Base-by-base conservation (phyloP, 1,140 invertebrate genomes). In the Mya arenaria region DNA sequence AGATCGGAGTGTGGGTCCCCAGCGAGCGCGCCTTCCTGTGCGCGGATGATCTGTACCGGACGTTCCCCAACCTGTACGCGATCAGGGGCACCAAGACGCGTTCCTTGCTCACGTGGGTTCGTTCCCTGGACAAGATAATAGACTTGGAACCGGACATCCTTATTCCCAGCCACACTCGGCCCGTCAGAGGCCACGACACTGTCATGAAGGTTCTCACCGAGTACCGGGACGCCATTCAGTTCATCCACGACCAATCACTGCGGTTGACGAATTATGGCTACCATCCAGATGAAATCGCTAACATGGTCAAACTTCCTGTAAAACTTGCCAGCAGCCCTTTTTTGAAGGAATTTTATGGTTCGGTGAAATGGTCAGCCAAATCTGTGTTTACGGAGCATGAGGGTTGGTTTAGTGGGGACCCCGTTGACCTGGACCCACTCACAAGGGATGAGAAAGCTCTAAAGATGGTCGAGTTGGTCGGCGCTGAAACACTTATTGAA, bases 61-160 rank as follows among this genome's bases (percentile, higher is more conserved):
- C 89, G 0, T 91, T 91, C 81, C 90, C 90, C 28, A 91, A 91
- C 71, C 75, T 91, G 2, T 91, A 91, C 73, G 87, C 90, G 30
- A 90, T 91, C 75, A 83, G 90, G 6, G 90, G 90, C 44, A 90
- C 89, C 1, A 79, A 74, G 28, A 58, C 85, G 8, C 62, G 90
- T 23, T 82, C 87, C 52, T 60, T 89, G 8, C 74, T 86, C 37
- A 71, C 84, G 15, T 91, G 90, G 90, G 77, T 84, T 1, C 34
- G 77, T 6, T 90, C 90, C 2, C 30, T 91, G 63, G 88, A 89
- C 34, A 84, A 79, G 23, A 90, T 91, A 60, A 72, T 87, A 23
- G 82, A 75, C 28, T 81, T 89, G 25, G 44, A 85, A n/a, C 84
- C 89, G 4, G 77, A 88, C 23, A 65, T 78, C 28, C 69, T 91